A percentile compares a stretch with the other conserved stretches of the same genome.
phyloP scores from a whole-genome alignment of 2,113 vertebrate genomes.

The Lycaon pictus region DNA sequence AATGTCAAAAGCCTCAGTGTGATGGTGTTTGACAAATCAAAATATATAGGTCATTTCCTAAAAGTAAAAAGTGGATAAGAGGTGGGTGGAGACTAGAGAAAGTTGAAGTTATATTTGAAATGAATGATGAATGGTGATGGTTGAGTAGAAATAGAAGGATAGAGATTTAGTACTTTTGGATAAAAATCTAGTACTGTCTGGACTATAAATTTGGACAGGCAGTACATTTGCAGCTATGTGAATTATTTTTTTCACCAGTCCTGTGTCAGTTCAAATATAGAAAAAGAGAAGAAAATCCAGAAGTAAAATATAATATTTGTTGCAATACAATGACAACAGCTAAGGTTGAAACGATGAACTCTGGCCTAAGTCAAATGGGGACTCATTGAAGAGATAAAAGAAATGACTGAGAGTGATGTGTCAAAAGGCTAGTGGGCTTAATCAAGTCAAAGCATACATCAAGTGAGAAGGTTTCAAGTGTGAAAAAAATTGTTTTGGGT shows the following conservation, averaged over 20 bases:
- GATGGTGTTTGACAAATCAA: neutral
- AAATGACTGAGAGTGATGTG: neutral
- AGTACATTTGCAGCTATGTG: neutral
- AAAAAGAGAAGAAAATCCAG: neutral
- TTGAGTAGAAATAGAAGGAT: neutral
- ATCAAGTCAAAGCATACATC: neutral
- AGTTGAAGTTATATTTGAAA: neutral
- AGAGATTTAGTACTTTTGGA: neutral
- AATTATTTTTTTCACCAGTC: neutral
- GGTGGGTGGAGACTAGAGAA: neutral
- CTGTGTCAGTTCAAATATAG: neutral
- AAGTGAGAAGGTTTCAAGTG: neutral
- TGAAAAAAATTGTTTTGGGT: neutral
- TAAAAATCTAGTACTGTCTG: neutral
- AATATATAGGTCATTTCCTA: neutral
- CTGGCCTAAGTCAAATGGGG: neutral
- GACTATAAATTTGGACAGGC: neutral
- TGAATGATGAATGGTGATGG: neutral
- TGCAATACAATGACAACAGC: neutral
- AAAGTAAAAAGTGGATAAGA: neutral
- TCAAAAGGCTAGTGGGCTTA: neutral
- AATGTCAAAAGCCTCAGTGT: neutral
- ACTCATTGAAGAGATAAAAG: neutral
- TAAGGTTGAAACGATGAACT: neutral
- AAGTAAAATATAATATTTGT: neutral